A percentile compares a stretch with the other conserved stretches of the same genome.
Evolutionary conservation across 2,888 invertebrate species (phyloP).

Genomic region (Stegana nigrithorax): DNA sequence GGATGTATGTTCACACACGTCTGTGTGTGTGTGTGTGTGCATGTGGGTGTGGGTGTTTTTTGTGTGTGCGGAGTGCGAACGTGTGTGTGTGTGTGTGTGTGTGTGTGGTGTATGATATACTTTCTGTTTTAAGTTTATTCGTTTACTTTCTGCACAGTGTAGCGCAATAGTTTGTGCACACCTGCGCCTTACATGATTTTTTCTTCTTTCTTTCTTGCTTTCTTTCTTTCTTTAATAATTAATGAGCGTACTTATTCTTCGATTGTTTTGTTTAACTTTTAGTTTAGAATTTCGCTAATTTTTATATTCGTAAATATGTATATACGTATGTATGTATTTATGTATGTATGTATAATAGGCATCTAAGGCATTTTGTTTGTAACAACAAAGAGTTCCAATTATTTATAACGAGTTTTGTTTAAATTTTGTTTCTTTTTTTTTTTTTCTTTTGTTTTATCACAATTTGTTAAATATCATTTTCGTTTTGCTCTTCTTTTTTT

Average conservation of each 20-base stretch:
- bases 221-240: not conserved
- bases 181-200: slow-evolving; percentile 1
- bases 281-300: too few species aligned
- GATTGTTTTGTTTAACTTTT: slow-evolving; percentile 3
- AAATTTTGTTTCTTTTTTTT: slow-evolving; percentile 12
- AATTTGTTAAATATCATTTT: slow-evolving; percentile 52
- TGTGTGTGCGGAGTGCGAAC: too few species aligned
- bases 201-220: not conserved
- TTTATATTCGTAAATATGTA: slow-evolving; percentile 25
- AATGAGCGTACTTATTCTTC: slow-evolving; percentile 12
- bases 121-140: too few species aligned
- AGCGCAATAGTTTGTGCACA: slow-evolving; percentile 16
- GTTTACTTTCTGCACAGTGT: slow-evolving; percentile 47
- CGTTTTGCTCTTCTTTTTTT: slow-evolving; percentile 50
- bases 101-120: too few species aligned
- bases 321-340: slow-evolving; percentile 22
- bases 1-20: too few species aligned
- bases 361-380: slow-evolving; percentile 50
- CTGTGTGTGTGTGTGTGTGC: too few species aligned
- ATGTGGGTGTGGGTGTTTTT: too few species aligned
- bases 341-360: slow-evolving; percentile 46
- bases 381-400: slow-evolving; percentile 27
- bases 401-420: slow-evolving; percentile 34
- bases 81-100: too few species aligned
- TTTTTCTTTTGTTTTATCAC: slow-evolving; percentile 25